A percentile compares a stretch with the other conserved stretches of the same genome.
phyloP scores from a whole-genome alignment of 1,140 invertebrate species.

The Hetaerina americana region DNA sequence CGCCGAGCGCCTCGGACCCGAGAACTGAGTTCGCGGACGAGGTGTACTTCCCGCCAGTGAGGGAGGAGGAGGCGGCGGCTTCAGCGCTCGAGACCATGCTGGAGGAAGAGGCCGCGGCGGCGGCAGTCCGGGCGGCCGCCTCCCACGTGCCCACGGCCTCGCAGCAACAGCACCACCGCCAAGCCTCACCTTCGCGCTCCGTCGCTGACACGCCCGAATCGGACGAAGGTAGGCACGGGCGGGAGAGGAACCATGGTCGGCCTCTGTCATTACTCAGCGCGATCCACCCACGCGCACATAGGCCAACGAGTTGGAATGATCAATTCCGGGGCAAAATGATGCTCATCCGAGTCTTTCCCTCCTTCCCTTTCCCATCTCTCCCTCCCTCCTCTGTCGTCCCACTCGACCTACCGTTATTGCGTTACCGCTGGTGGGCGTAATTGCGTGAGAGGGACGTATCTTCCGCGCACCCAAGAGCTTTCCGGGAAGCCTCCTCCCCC shows the following conservation, averaged over 20 bases:
- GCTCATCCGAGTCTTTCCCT: no score
- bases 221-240: not conserved
- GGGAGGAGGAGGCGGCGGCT: not conserved
- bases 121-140: not conserved
- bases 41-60: conserved; percentile 53
- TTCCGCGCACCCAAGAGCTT: no score
- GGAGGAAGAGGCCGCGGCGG: not conserved
- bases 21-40: conserved; percentile 58
- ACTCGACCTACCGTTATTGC: no score
- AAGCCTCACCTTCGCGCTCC: not conserved
- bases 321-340: no score
- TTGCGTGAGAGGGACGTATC: no score
- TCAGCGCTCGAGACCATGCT: not conserved
- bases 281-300: not conserved
- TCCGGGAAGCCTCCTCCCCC: no score
- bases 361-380: no score
- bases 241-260: not conserved
- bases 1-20: conserved; percentile 48
- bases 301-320: not conserved
- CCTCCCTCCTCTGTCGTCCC: no score
- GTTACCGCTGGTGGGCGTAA: no score
- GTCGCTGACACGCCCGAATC: not conserved
- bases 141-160: not conserved
- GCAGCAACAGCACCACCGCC: not conserved
- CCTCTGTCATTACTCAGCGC: no score